phyloP scores from a whole-genome alignment of 2,888 invertebrate species.

The Willowsia nigromaculata region DNA sequence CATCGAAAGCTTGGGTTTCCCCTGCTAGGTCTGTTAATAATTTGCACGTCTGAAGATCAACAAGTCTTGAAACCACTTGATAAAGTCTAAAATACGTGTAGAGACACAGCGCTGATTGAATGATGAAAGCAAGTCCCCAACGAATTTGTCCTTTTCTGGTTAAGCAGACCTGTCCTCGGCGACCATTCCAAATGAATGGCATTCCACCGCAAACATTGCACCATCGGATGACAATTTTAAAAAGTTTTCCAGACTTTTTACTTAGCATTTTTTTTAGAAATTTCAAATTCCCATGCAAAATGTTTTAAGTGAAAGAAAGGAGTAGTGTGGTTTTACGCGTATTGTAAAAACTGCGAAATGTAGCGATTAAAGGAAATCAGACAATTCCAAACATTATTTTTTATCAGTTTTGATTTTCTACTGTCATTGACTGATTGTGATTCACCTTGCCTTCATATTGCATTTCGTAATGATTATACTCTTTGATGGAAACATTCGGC shows the following conservation, averaged over 20 bases:
- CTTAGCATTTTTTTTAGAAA: conserved; percentile 47
- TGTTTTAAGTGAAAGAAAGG: too few relatives aligned
- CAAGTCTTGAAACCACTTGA: not conserved
- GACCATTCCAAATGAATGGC: conserved; percentile 60
- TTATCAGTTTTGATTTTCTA: too few relatives aligned
- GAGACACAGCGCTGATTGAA: conserved; percentile 4
- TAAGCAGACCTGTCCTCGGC: conserved; percentile 13
- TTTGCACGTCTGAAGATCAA: not conserved
- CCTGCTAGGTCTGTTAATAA: too few relatives aligned
- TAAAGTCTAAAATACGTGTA: not conserved
- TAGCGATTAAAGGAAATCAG: too few relatives aligned
- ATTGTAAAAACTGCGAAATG: not conserved
- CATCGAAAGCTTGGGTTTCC: too few relatives aligned
- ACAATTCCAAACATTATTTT: too few relatives aligned
- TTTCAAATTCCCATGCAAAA: too few relatives aligned
- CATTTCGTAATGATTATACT: too few relatives aligned
- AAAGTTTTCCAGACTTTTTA: conserved; percentile 48
- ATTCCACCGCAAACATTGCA: conserved; percentile 59
- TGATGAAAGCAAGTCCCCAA: conserved; percentile 24
- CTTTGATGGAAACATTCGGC: too few relatives aligned
- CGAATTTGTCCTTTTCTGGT: conserved; percentile 3
- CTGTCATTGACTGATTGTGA: too few relatives aligned
- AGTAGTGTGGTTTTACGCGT: too few relatives aligned
- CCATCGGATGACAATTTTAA: conserved; percentile 51
- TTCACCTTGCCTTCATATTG: too few relatives aligned